Conservation (phyloP, 2,888 invertebrate species). For the Sarcophaga carnaria region DNA sequence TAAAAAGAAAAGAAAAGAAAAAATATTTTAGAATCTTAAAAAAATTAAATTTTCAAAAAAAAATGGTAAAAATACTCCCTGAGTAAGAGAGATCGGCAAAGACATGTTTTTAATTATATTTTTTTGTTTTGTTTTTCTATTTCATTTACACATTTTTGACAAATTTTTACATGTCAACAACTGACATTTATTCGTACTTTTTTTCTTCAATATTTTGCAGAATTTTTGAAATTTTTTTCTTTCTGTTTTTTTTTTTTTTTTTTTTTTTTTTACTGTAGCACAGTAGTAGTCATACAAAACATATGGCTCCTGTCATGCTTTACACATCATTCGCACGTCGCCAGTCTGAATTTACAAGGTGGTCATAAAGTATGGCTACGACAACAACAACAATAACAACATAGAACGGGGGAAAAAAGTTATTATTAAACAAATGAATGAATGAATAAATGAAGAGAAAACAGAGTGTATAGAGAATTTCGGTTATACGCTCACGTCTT, state of each 20-base stretch:
- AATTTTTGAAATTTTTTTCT: not conserved
- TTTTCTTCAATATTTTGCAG: not conserved
- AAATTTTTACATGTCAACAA: conserved; percentile 57
- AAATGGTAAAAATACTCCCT: conserved; percentile 24
- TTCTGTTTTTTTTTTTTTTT: not conserved
- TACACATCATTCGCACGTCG: conserved; percentile 65
- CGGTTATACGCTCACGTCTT: conserved; percentile 74
- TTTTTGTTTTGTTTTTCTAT: conserved; percentile 4
- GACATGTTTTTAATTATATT: conserved; percentile 36
- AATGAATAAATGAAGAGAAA: conserved; percentile 19
- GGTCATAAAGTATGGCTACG: conserved; percentile 48
- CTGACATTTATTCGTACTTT: conserved; percentile 5
- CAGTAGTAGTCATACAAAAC: conserved; percentile 40
- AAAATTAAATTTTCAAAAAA: conserved; percentile 21
- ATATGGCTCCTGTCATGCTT: conserved; percentile 63
- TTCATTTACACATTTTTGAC: conserved; percentile 26
- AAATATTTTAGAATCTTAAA: not conserved
- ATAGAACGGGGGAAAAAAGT: not conserved
- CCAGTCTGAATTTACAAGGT: conserved; percentile 62
- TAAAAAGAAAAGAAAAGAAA: conserved; percentile 37
- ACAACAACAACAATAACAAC: conserved; percentile 3
- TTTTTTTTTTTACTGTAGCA: not conserved
- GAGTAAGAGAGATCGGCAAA: not conserved
- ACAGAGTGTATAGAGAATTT: conserved; percentile 28
- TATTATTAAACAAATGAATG: conserved; percentile 4